A percentile compares a stretch with the other conserved stretches of the same genome.
phyloP scores from a whole-genome alignment of 2,113 vertebrate genomes.

The Nestor notabilis region DNA sequence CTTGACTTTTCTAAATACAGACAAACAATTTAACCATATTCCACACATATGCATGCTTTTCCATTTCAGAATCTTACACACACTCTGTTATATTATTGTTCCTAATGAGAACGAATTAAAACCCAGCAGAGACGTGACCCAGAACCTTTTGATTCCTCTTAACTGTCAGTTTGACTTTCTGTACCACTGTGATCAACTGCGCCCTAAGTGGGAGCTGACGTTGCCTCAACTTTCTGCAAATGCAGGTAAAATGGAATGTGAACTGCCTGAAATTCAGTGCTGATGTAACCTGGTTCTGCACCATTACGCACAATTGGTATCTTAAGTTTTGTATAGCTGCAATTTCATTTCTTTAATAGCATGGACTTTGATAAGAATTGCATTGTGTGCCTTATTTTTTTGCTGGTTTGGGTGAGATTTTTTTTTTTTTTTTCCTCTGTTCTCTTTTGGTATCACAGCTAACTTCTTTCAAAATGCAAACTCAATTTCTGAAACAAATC shows the following conservation, averaged over 20 bases:
- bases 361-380: slow-evolving; percentile 50
- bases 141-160: slow-evolving; percentile 63
- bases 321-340: slow-evolving; percentile 49
- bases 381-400: background rate
- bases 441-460: slow-evolving; percentile 13
- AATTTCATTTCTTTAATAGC: slow-evolving; percentile 66
- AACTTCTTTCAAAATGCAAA: slow-evolving; percentile 37
- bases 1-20: background rate
- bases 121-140: slow-evolving; percentile 57
- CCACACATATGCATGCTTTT: slow-evolving; percentile 27
- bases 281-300: slow-evolving; percentile 63
- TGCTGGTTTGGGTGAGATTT: background rate
- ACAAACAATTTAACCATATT: slow-evolving; percentile 1
- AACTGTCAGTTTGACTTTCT: slow-evolving; percentile 66
- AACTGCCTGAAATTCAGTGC: slow-evolving; percentile 51
- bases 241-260: slow-evolving; percentile 58
- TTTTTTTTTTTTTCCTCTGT: background rate
- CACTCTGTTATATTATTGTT: slow-evolving; percentile 27
- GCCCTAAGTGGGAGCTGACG: slow-evolving; percentile 68
- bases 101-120: slow-evolving; percentile 72
- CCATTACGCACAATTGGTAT: slow-evolving; percentile 62
- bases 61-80: background rate
- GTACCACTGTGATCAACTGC: slow-evolving; percentile 61
- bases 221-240: slow-evolving; percentile 56
- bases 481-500: slow-evolving; percentile 59